Evolutionary conservation across 1,140 invertebrate species (phyloP).

Genomic region (Drosophila aff.): DNA sequence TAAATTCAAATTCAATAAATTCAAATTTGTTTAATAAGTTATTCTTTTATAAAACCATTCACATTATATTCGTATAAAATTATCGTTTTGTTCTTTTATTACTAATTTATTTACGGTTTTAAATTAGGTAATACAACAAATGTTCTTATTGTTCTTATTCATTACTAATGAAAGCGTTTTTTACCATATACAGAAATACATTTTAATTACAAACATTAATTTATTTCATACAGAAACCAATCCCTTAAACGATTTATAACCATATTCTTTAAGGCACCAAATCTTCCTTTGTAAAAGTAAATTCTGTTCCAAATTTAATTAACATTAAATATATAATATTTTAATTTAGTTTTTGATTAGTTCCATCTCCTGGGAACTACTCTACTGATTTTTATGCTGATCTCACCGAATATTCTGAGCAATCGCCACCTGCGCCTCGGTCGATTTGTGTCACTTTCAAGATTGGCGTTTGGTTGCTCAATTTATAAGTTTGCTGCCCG

Average conservation of each 20-base stretch:
- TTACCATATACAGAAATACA: background rate
- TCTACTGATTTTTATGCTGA: conserved; percentile 9
- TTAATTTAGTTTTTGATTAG: background rate
- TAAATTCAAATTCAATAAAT: background rate
- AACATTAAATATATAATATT: background rate
- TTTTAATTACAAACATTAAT: too few relatives aligned
- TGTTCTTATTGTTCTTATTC: too few relatives aligned
- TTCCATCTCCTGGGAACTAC: conserved; percentile 5
- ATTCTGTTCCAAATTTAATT: background rate
- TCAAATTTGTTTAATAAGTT: background rate
- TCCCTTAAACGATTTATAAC: background rate
- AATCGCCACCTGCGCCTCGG: conserved; percentile 31
- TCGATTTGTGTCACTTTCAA: conserved; percentile 46
- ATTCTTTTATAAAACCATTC: background rate
- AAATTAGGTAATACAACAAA: background rate
- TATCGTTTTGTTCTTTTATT: too few relatives aligned
- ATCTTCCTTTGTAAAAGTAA: background rate
- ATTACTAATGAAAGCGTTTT: background rate
- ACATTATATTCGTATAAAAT: background rate
- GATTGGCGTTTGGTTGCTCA: conserved; percentile 41
- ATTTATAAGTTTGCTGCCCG: conserved; percentile 26
- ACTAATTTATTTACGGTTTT: too few relatives aligned
- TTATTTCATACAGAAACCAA: background rate
- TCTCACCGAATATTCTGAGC: conserved; percentile 31
- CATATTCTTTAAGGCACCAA: background rate